Evolutionary conservation across 1,140 invertebrate genomes (phyloP), one percentile per base, ranked within the genome.

Genomic region (silkworm (Bombyx mori)): DNA sequence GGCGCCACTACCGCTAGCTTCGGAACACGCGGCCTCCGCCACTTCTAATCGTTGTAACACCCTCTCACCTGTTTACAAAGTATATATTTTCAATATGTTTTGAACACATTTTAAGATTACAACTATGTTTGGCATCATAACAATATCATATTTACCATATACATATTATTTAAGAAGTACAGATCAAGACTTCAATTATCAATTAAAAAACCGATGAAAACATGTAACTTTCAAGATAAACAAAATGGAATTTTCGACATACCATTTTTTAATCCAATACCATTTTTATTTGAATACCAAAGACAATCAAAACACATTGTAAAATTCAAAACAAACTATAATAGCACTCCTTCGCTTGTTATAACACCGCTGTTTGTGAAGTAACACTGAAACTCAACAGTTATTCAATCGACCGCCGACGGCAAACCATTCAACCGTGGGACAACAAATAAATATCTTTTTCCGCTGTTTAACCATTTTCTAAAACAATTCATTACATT

Each of bases 11-110:
- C 81, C 88, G 54, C 84, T 88, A 47, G 73, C 88, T 69, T 83
- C 81, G 0, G 78, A 71, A 45, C 75, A 80, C 18, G 71, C 77
- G 10, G 77, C 75, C 57, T 80, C 88, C 44, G 73, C 82, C 4
- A 79, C 78, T 48, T 88, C 80, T 54, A 88, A 56, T 6, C 87
- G 70, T 66, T 90, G 89, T 3, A 90, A 66, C 18, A 90, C 82
- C 8, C 89, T 82, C 65, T 90, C 89, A 45, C 90, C 90, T 90
- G 65, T 48, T 74, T 58, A 59, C 43, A 47, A 35, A 35, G 3
- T 47, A 35, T 47, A 46, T 22, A 44, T 44, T 45, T 22, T 45
- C 8, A 45, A n/a, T 1, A 53, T 35, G 26, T 35, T 35, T 35
- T 35, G 2, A 35, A 35, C 26, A 35, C 4, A 35, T 35, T 35